Base-by-base conservation (phyloP, 2,888 invertebrate species). In the Acanthopleura granulata region DNA sequence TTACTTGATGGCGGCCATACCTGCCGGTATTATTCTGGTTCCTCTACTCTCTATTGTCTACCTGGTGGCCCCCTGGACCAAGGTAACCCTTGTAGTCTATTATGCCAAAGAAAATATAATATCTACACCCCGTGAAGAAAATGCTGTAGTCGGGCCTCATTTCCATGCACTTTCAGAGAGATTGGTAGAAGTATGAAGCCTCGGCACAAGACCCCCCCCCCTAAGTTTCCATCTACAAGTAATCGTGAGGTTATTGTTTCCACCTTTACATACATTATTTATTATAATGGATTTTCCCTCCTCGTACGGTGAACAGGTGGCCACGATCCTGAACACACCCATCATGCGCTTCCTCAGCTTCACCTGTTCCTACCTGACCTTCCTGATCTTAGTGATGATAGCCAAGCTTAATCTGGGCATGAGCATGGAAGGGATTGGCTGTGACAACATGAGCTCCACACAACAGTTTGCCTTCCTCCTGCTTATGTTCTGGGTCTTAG, bases 321-420 rank as follows among this genome's bases (percentile, higher is more conserved):
- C 80, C 0, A 62, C 74, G 25, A 78, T 84, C 30, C 78, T 88
- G 77, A 79, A 84, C 75, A 86, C 83, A 12, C 88, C 88, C 1
- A 80, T 87, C 74, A 84, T 86, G 77, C 84, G 85, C 74, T 88
- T 88, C 75, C 77, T 88, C 50, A 85, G 81, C 50, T 87, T 87
- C 82, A 85, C 87, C 22, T 86, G 86, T 61, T 85, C 87, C 49
- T 87, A 86, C 81, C 79, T 87, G 27, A 78, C 85, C 0, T 88
- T 88, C 74, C 81, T 88, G 22, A 73, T 84, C n/a, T 77, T 87
- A 14, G 80, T 85, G 72, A 81, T 84, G 72, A 79, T 83, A 40
- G 82, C 84, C 50, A 82, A 84, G 71, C 75, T 86, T 40, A 78
- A 81, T 71, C 79, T 84, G 16, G 81, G 81, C 4, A 79, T 80